Conservation (phyloP, 1,140 invertebrate species). For the Cydia amplana region DNA sequence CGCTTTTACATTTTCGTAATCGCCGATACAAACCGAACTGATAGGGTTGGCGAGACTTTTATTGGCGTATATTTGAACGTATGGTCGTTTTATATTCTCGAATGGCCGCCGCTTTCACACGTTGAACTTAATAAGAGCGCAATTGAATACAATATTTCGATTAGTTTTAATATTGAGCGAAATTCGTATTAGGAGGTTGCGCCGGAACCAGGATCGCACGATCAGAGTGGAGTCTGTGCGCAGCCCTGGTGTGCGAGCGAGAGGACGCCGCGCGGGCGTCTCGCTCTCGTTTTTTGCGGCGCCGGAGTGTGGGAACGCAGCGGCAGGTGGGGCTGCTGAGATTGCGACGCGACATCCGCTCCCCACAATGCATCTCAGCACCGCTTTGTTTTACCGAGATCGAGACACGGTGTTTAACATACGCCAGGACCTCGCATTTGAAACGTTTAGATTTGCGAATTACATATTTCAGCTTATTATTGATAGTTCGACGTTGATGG, state of each 20-base stretch:
- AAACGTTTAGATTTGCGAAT: conserved; percentile 51
- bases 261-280: conserved; percentile 58
- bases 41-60: conserved; percentile 59
- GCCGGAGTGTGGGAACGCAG: conserved; percentile 77
- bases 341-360: conserved; percentile 77
- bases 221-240: conserved; percentile 36
- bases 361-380: conserved; percentile 75
- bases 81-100: conserved; percentile 35
- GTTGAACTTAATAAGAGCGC: conserved; percentile 42
- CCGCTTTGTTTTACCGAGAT: conserved; percentile 74
- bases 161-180: conserved; percentile 32
- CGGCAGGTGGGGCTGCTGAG: conserved; percentile 78
- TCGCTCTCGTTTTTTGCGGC: conserved; percentile 73
- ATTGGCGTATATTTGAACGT: conserved; percentile 42
- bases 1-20: conserved; percentile 77
- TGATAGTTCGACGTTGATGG: conserved; percentile 24
- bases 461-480: conserved; percentile 31
- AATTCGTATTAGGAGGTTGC: conserved; percentile 68
- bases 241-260: conserved; percentile 62
- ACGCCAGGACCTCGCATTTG: conserved; percentile 65
- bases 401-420: conserved; percentile 66
- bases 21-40: conserved; percentile 61
- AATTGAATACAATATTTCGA: conserved; percentile 23
- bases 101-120: conserved; percentile 40
- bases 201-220: conserved; percentile 48